Base-by-base conservation (phyloP, 23 tunicate species). In the Styela clava region DNA sequence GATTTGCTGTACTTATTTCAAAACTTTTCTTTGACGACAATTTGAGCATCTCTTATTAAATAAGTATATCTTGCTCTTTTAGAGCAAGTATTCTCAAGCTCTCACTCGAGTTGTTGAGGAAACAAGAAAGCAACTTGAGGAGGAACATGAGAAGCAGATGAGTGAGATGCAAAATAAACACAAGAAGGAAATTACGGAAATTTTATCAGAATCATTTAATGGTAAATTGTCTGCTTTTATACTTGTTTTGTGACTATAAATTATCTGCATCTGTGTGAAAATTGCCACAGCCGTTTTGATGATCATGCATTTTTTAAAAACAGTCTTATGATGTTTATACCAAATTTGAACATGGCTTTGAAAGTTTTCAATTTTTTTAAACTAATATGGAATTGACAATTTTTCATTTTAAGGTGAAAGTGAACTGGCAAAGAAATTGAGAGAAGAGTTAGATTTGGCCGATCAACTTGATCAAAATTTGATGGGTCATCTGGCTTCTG, bases 381-480 rank as follows among this genome's bases (percentile, higher is more conserved):
- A n/a, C n/a, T n/a, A n/a, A n/a, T n/a, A n/a, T n/a, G n/a, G n/a
- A n/a, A n/a, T n/a, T n/a, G n/a, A n/a, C n/a, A n/a, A n/a, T n/a
- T n/a, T n/a, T n/a, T n/a, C n/a, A n/a, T n/a, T n/a, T n/a, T n/a
- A n/a, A 89, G 97, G 89, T 64, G 97, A 91, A 30, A 86, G 68
- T 44, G 97, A 91, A 34, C 73, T 91, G 25, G 97, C 97, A 2
- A 83, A 78, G 37, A 84, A 86, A 29, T 71, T 93, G 35, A 68
- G 85, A 69, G 82, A 69, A 32, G 98, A 93, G 78, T 89, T 93
- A 20, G 98, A 93, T 35, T 79, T 81, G 12, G 93, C 93, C 24
- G 98, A 93, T 64, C 83, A 85, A 62, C 89, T 88, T 16, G 98
- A 93, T 78, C 76, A 84, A 5, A 77, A 88, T 22, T 84, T 93